These are phyloP conservation scores for Athetis lepigone DNA, from an alignment of 2,888 invertebrate species.

Conservation along the genomic window DNA sequence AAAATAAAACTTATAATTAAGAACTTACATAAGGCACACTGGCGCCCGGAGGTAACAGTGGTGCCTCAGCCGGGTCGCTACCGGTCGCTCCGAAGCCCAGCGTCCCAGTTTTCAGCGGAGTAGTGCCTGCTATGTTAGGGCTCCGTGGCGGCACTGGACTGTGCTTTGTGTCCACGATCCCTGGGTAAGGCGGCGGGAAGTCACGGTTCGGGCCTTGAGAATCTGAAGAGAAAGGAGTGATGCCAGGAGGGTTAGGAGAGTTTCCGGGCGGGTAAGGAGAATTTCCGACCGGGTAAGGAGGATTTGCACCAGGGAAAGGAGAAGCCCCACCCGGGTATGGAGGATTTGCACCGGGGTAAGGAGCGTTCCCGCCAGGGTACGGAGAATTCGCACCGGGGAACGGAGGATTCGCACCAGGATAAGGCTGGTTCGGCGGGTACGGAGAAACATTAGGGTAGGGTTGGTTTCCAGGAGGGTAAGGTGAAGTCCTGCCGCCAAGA, in stretches of 20 bases:
- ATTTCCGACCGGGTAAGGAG: conserved; percentile 48
- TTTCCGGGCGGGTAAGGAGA: conserved; percentile 34
- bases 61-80: conserved; percentile 54
- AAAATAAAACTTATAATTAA: not conserved
- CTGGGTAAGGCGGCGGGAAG: conserved; percentile 39
- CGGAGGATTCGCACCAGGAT: conserved; percentile 38
- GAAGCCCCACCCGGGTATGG: conserved; percentile 54
- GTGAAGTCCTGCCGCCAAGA: conserved; percentile 35
- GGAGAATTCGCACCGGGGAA: conserved; percentile 59
- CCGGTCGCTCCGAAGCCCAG: conserved; percentile 63
- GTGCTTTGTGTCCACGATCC: not conserved
- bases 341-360: conserved; percentile 46
- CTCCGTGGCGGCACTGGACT: conserved; percentile 35
- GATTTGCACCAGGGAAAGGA: conserved; percentile 45
- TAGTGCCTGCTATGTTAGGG: conserved; percentile 1
- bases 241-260: conserved; percentile 16
- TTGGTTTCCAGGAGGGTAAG: conserved; percentile 44
- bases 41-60: conserved; percentile 68
- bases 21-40: conserved; percentile 71
- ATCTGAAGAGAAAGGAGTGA: not conserved
- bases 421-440: conserved; percentile 42
- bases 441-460: conserved; percentile 52
- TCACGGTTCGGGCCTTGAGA: conserved; percentile 5
- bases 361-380: conserved; percentile 53
- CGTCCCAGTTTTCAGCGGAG: conserved; percentile 67